Evolutionary conservation across 23 tunicate genomes (phyloP), one percentile per base, ranked within the genome.

Genomic region (Diplosoma virens): DNA sequence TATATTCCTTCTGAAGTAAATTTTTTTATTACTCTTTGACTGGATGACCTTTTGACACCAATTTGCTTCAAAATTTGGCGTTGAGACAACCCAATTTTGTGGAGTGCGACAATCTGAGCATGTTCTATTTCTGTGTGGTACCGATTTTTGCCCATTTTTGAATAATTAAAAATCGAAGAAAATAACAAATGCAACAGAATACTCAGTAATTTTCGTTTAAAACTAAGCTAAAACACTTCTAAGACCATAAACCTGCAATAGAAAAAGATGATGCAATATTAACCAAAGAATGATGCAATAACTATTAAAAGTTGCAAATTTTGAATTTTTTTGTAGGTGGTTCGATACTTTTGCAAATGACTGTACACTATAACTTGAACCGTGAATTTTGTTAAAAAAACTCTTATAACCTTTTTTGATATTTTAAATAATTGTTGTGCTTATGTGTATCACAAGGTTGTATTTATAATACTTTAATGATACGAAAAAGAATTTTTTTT

Each of bases 1-100:
- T 34, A 37, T 34, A 37, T 36, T 14, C 37, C 35, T 25, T 68
- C 28, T 37, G 28, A 34, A 26, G 28, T 36, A 26, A 5, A 37
- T 68, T 37, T 68, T 68, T 68, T 14, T 16, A 68, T 35, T 34
- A 29, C 75, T 68, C 75, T 68, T 68, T 37, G 54, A 37, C 35
- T 22, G 7, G 75, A 68, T 68, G 75, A 68, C 25, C 32, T 68
- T 11, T 22, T 68, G 28, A 21, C 24, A 36, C 75, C 53, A 68
- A 68, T 53, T 68, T 68, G 22, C 5, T 68, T n/a, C 11, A 7
- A 34, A 4, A 34, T 68, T 68, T 18, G 28, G 75, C 54, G 28
- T 28, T 35, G 54, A 37, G 75, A 68, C 75, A 37, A 68, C 28
- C 75, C 75, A 68, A 5, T 37, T 68, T 68, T 68, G 75, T 68